phyloP scores from a whole-genome alignment of 2,113 vertebrate genomes.

The Tinamus guttatus region DNA sequence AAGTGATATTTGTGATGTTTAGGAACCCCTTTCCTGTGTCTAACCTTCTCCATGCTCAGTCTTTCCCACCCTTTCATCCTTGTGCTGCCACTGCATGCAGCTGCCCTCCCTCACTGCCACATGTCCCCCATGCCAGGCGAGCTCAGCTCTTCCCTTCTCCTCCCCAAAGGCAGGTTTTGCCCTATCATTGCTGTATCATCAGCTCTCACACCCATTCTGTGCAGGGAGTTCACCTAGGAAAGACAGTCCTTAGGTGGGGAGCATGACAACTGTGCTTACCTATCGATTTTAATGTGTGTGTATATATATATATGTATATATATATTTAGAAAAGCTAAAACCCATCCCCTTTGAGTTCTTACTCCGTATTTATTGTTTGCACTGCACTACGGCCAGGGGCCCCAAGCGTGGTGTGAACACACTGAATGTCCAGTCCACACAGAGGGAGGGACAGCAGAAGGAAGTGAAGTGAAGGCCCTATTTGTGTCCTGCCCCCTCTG shows the following conservation, averaged over 20 bases:
- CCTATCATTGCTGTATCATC: not conserved
- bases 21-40: not conserved
- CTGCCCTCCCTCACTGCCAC: not conserved
- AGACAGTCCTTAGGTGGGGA: not conserved
- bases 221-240: not conserved
- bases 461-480: not conserved
- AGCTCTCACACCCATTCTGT: not conserved
- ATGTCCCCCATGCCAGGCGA: not conserved
- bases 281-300: not conserved
- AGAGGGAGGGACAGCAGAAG: not conserved
- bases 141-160: not conserved
- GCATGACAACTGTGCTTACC: not conserved
- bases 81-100: not conserved
- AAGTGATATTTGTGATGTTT: not conserved
- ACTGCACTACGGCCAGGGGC: not conserved
- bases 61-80: not conserved
- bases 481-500: not conserved
- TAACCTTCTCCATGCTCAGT: not conserved
- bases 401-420: not conserved
- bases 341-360: not conserved
- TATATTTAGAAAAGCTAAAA: not conserved
- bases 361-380: conserved; percentile 2
- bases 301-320: not conserved
- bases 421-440: not conserved
- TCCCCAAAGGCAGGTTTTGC: not conserved